A percentile compares a stretch with the other conserved stretches of the same genome.
Evolutionary conservation across 2,888 invertebrate genomes (phyloP).

Genomic region (Leucophenga montana): DNA sequence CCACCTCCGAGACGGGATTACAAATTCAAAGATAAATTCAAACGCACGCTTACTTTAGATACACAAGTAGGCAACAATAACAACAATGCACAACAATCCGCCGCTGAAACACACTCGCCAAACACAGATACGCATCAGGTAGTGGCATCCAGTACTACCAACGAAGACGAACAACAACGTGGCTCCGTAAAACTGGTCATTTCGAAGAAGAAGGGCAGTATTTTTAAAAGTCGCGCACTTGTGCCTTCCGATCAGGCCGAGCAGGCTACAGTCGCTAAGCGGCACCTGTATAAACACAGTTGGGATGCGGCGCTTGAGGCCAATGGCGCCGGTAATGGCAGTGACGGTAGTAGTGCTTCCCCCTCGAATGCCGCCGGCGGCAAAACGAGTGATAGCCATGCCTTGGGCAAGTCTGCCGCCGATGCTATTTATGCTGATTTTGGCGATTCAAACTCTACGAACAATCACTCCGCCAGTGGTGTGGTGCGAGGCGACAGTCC

Average conservation of each 20-base stretch:
- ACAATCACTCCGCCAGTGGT: constrained; percentile 55
- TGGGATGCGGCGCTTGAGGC: constrained; percentile 84
- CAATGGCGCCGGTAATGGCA: constrained; percentile 59
- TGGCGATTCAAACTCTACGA: constrained; percentile 59
- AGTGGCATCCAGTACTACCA: constrained; percentile 33
- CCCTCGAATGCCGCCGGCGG: constrained; percentile 43
- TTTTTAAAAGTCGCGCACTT: constrained; percentile 88
- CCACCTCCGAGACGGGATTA: constrained; percentile 66
- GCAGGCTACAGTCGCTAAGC: constrained; percentile 78
- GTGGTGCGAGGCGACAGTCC: constrained; percentile 61
- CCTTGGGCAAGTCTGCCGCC: constrained; percentile 47
- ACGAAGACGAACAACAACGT: constrained; percentile 72
- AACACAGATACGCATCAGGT: constrained; percentile 31
- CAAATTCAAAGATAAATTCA: constrained; percentile 72
- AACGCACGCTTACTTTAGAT: constrained; percentile 69
- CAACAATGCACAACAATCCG: constrained; percentile 46
- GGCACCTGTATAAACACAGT: constrained; percentile 90
- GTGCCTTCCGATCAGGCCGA: constrained; percentile 73
- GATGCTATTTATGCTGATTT: constrained; percentile 68
- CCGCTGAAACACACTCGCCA: constrained; percentile 27
- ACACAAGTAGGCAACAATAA: constrained; percentile 56
- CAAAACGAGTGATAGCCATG: constrained; percentile 39
- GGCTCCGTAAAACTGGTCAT: constrained; percentile 80
- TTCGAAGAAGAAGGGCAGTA: constrained; percentile 89
- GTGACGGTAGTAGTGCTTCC: constrained; percentile 56